phyloP scores from a whole-genome alignment of 2,797 vertebrate species.

The Xenentodon cancila region DNA sequence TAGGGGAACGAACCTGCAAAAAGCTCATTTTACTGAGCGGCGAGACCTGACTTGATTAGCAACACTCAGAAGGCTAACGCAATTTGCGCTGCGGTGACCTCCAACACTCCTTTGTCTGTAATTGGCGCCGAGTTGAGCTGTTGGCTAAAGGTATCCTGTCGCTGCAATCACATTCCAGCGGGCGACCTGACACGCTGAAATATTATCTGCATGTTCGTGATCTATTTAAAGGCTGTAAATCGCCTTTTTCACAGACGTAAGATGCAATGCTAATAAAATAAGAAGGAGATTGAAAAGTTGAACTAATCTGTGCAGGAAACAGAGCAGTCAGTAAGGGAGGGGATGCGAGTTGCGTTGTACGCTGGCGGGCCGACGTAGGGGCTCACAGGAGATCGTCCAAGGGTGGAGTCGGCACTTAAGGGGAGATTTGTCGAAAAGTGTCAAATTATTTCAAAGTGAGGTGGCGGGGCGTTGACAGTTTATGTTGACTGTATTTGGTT shows the following conservation, averaged over 20 bases:
- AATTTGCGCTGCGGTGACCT: slow-evolving; percentile 65
- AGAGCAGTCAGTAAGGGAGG: slow-evolving; percentile 52
- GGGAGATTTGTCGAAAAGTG: too few species aligned
- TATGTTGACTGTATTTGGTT: too few species aligned
- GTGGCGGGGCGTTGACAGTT: too few species aligned
- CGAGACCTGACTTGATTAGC: slow-evolving; percentile 71
- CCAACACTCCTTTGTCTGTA: slow-evolving; percentile 55
- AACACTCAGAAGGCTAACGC: slow-evolving; percentile 56
- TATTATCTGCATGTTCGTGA: slow-evolving; percentile 71
- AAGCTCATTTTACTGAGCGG: slow-evolving; percentile 57
- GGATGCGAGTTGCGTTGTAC: slow-evolving; percentile 16
- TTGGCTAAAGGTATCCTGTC: slow-evolving; percentile 60
- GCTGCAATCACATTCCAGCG: slow-evolving; percentile 68
- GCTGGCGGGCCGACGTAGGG: background rate
- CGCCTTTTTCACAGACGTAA: slow-evolving; percentile 52
- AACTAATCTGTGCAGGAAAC: slow-evolving; percentile 62
- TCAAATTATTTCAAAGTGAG: too few species aligned
- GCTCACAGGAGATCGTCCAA: too few species aligned
- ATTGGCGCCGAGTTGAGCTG: slow-evolving; percentile 51
- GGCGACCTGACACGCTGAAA: slow-evolving; percentile 72
- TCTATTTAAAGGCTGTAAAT: slow-evolving; percentile 76
- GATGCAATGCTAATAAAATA: slow-evolving; percentile 72
- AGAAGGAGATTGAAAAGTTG: slow-evolving; percentile 63
- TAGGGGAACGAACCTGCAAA: slow-evolving; percentile 55
- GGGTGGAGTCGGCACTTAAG: too few species aligned